A percentile compares a stretch with the other conserved stretches of the same genome.
phyloP scores from a whole-genome alignment of 2,797 vertebrate species.

The Hephaestus fuliginosus region DNA sequence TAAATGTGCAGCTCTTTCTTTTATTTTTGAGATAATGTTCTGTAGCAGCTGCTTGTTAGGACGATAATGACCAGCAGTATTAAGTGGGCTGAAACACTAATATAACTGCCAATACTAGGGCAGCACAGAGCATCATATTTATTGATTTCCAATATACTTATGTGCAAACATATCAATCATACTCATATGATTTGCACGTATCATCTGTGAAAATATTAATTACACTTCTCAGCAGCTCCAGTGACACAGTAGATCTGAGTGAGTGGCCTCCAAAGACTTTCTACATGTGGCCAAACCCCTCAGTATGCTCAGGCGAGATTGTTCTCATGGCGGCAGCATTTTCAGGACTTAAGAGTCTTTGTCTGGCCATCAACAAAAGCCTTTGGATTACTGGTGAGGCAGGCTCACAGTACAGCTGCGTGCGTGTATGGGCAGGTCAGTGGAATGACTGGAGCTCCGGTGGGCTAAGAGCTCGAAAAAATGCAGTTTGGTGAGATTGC shows the following conservation, averaged over 20 bases:
- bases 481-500: constrained; percentile 88
- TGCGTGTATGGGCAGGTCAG: constrained; percentile 85
- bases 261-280: constrained; percentile 6
- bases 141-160: neutral
- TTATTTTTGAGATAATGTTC: constrained; percentile 11
- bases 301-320: constrained; percentile 65
- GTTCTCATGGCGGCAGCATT: constrained; percentile 74
- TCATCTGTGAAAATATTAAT: neutral
- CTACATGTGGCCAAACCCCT: constrained; percentile 45
- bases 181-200: neutral
- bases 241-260: neutral
- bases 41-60: neutral
- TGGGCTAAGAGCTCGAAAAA: constrained; percentile 84
- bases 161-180: neutral
- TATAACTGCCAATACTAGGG: neutral
- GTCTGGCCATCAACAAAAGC: constrained; percentile 80
- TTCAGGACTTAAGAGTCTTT: constrained; percentile 80
- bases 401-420: constrained; percentile 75
- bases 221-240: neutral
- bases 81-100: neutral
- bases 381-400: constrained; percentile 77
- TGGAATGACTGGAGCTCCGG: constrained; percentile 84
- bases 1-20: constrained; percentile 13
- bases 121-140: neutral
- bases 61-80: neutral